phyloP scores from a whole-genome alignment of 2,797 vertebrate species.

The Ambastaia sidthimunki region DNA sequence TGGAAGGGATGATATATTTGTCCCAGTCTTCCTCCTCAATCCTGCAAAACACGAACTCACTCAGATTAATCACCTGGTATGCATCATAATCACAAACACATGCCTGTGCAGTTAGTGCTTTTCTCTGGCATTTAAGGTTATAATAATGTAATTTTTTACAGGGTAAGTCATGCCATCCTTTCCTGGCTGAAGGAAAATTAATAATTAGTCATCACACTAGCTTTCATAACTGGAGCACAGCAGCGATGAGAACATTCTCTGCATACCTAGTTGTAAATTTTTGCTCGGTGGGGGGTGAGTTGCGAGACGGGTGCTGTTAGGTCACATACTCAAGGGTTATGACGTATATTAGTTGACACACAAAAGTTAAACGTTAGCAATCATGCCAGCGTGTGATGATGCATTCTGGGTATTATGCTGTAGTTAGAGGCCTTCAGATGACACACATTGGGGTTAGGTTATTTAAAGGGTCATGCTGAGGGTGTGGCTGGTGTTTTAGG shows the following conservation, averaged over 20 bases:
- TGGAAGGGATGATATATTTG: slow-evolving; percentile 83
- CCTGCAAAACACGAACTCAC: slow-evolving; percentile 66
- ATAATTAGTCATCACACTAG: slow-evolving; percentile 45
- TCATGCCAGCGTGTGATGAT: slow-evolving; percentile 39
- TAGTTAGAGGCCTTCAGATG: slow-evolving; percentile 1
- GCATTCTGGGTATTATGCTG: slow-evolving; percentile 16
- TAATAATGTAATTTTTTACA: slow-evolving; percentile 6
- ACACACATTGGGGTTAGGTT: slow-evolving; percentile 30
- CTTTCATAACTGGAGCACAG: slow-evolving; percentile 19
- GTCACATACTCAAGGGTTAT: slow-evolving; percentile 27
- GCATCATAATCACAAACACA: slow-evolving; percentile 15
- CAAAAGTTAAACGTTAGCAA: neutral
- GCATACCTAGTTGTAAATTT: slow-evolving; percentile 7
- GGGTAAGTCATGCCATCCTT: slow-evolving; percentile 41
- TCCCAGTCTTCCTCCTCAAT: slow-evolving; percentile 91
- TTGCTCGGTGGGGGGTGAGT: slow-evolving; percentile 24
- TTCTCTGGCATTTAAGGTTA: neutral
- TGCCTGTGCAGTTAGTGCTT: slow-evolving; percentile 18
- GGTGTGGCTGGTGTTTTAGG: slow-evolving; percentile 9
- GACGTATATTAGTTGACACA: slow-evolving; percentile 7
- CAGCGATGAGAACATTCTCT: slow-evolving; percentile 39
- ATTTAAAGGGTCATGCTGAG: slow-evolving; percentile 34
- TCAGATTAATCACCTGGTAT: neutral
- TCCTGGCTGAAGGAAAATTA: slow-evolving; percentile 31
- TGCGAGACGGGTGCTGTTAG: slow-evolving; percentile 2